Evolutionary conservation across 2,888 invertebrate genomes (phyloP), one percentile per base, ranked within the genome.

Genomic region (Ctenicera cuprea): DNA sequence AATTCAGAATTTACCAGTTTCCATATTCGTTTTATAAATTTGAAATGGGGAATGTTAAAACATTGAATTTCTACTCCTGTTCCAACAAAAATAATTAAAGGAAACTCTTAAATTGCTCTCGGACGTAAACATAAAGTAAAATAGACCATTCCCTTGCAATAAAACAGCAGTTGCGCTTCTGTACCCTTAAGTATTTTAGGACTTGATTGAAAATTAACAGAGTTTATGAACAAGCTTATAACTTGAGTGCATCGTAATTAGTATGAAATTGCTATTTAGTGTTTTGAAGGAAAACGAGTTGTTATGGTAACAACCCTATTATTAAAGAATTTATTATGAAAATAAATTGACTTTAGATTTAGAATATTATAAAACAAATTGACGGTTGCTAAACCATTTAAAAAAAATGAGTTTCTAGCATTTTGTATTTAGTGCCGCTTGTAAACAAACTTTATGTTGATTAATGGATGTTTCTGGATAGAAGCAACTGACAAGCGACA

Each of bases 191-290:
- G 61, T 61, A 61, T 61, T 61, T 41, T 20, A 20, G 8, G 20
- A 12, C 38, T 41, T 61, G 57, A 61, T 61, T 61, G 61, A 61
- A 61, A 61, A 61, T 61, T 61, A 61, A 61, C 37, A 7, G 38
- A 41, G 61, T 61, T 59, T 61, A 61, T 61, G 61, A 61, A 41
- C 61, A 22, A n/a, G 41, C 61, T 41, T 18, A n/a, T n/a, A 61
- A 61, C 11, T 59, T 38, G 12, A 41, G 59, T 38, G 38, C 20
- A n/a, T 61, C 18, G 18, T 61, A 61, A 61, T 38, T 59, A 16
- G 26, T 26, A 54, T 0, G 59, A 38, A 20, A 16, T 48, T 20
- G 3, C 16, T 48, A 9, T 48, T 48, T 48, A 48, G 20, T 43
- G n/a, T n/a, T n/a, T n/a, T n/a, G n/a, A n/a, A n/a, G 26, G 26